A percentile compares a stretch with the other conserved stretches of the same genome.
Conservation (phyloP, 1,140 invertebrate species). For the Brachionus angularis region DNA sequence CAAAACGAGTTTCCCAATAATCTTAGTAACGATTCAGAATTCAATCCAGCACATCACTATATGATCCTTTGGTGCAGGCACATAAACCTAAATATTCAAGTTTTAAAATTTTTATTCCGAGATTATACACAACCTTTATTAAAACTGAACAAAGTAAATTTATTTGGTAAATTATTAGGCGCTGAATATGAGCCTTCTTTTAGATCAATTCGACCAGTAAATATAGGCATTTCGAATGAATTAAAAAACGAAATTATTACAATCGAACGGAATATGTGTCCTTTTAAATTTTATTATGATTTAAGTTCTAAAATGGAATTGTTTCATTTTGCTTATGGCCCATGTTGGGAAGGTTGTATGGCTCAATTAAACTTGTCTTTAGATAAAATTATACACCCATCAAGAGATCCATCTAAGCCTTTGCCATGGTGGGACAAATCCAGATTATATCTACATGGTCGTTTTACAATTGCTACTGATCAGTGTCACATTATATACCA, state of each 20-base stretch:
- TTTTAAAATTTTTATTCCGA: constrained; percentile 81
- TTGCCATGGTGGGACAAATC: constrained; percentile 97
- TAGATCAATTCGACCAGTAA: constrained; percentile 62
- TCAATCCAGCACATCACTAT: constrained; percentile 7
- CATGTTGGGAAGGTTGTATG: constrained; percentile 94
- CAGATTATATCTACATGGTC: constrained; percentile 81
- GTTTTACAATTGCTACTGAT: constrained; percentile 77
- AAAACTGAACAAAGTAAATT: constrained; percentile 72
- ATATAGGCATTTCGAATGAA: constrained; percentile 52
- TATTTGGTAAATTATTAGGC: constrained; percentile 82
- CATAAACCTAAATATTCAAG: constrained; percentile 71
- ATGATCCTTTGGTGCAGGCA: constrained; percentile 82
- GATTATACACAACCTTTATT: constrained; percentile 91
- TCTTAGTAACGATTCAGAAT: not conserved
- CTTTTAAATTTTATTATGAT: constrained; percentile 95
- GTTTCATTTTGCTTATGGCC: constrained; percentile 15
- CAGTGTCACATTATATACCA: constrained; percentile 82
- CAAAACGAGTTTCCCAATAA: not conserved
- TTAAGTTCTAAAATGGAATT: constrained; percentile 70
- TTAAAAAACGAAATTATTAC: constrained; percentile 49
- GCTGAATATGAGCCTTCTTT: constrained; percentile 78
- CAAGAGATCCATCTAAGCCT: constrained; percentile 83
- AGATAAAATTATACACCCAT: constrained; percentile 74
- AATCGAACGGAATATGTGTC: constrained; percentile 74
- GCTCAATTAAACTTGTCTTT: constrained; percentile 84